Base-by-base conservation (phyloP, 2,888 invertebrate species). In the Harpalus rufipes region DNA sequence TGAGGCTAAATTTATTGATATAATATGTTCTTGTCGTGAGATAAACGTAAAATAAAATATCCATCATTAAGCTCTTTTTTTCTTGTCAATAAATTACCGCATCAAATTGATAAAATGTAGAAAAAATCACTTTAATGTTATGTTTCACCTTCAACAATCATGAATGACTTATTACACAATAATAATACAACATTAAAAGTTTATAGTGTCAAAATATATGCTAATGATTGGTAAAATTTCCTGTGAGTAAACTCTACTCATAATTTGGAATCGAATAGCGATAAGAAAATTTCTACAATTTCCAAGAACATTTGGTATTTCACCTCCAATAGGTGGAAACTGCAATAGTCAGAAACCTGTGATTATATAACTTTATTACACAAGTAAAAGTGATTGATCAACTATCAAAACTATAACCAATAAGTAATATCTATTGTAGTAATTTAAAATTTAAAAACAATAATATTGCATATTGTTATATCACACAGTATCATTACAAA, bases 341-440 rank as follows among this genome's bases (percentile, higher is more conserved):
- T 59, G 14, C 59, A 59, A 59, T 10, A 4, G 10, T 59, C 59
- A 59, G 16, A 6, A 59, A 59, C 25, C 25, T 25, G 12, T 0
- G 21, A 41, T 44, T 74, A 74, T 74, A 74, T 18, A 18, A 16
- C 8, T 51, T 44, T 14, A 10, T 68, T 68, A 68, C 16, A 18
- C 21, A 44, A 74, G 14, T 41, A 44, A 74, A 74, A 51, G 18
- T 74, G 72, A 74, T 74, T 74, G 72, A 72, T 72, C 72, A 72
- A 44, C 44, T 44, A 16, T 16, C 41, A 6, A 6, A 65, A 16
- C 16, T 4, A 72, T 12, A 18, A 14, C 10, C 18, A 72, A 14
- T 72, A 14, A 16, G 2, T 65, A 39, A 32, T 65, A 12, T 61
- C 18, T n/a, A 65, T 8, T 44, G 44, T 12, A 65, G 1, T 32